These are phyloP conservation scores for Hirtodrosophila cameraria DNA, from an alignment of 2,888 invertebrate genomes.

Conservation along the genomic window DNA sequence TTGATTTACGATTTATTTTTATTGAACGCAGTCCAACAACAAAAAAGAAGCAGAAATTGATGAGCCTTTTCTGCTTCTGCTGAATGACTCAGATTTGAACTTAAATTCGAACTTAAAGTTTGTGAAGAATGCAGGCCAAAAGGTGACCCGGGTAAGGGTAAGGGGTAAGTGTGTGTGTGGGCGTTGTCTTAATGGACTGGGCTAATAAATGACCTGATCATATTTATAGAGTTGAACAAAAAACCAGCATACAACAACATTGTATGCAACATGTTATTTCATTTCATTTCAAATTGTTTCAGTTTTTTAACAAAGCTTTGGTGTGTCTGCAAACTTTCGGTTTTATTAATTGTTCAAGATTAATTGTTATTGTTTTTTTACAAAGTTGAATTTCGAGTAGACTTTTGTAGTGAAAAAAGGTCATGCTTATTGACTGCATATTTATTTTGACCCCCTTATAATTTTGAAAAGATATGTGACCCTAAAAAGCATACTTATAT, in stretches of 20 bases:
- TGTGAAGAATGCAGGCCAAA: constrained; percentile 65
- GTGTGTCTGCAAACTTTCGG: constrained; percentile 2
- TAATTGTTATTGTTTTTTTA: constrained; percentile 13
- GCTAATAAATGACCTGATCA: constrained; percentile 46
- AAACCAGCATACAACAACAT: constrained; percentile 14
- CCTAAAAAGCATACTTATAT: too few species aligned
- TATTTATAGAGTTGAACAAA: constrained; percentile 18
- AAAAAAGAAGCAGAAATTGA: constrained; percentile 68
- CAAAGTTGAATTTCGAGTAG: background rate
- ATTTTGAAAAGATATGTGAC: too few species aligned
- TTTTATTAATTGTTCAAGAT: constrained; percentile 34
- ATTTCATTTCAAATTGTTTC: constrained; percentile 14
- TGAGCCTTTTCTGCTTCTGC: constrained; percentile 46
- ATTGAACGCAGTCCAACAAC: constrained; percentile 49
- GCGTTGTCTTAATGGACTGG: constrained; percentile 49
- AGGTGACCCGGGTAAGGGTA: constrained; percentile 53
- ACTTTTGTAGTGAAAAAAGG: too few species aligned
- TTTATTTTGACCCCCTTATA: too few species aligned
- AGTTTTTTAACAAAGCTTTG: constrained; percentile 14
- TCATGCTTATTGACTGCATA: too few species aligned
- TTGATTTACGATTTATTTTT: constrained; percentile 78
- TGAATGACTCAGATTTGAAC: constrained; percentile 33
- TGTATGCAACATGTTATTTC: background rate
- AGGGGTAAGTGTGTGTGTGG: constrained; percentile 27
- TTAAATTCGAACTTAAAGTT: background rate